Conservation (phyloP, 1,140 invertebrate genomes). For the Pogonomyrmex californicus region DNA sequence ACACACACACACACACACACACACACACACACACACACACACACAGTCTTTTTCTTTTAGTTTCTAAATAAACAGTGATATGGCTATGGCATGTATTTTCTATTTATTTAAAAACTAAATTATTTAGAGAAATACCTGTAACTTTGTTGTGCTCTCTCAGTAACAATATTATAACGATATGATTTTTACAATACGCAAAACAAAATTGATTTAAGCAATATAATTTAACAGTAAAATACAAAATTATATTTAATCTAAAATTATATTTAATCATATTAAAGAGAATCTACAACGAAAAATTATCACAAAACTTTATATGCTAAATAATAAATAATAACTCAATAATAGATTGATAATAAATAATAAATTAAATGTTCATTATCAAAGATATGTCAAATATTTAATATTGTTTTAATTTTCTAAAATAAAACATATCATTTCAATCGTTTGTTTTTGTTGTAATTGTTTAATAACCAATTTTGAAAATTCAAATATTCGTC, state of each 20-base stretch:
- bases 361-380: not conserved
- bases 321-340: no score
- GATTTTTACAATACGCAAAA: not conserved
- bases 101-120: conserved; percentile 6
- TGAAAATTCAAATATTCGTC: not conserved
- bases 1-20: no score
- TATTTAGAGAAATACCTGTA: not conserved
- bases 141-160: no score
- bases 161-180: not conserved
- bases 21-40: no score
- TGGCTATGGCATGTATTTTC: not conserved
- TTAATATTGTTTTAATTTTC: not conserved
- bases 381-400: not conserved
- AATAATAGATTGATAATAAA: no score
- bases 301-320: not conserved
- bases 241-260: not conserved
- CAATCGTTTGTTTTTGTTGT: not conserved
- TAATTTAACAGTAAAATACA: not conserved
- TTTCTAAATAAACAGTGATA: no score
- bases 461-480: not conserved
- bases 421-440: not conserved
- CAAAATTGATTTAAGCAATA: not conserved
- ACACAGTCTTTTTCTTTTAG: no score
- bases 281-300: not conserved
- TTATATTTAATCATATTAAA: not conserved